These are phyloP conservation scores for Metellina segmentata DNA, from an alignment of 2,888 invertebrate species.

Conservation along the genomic window DNA sequence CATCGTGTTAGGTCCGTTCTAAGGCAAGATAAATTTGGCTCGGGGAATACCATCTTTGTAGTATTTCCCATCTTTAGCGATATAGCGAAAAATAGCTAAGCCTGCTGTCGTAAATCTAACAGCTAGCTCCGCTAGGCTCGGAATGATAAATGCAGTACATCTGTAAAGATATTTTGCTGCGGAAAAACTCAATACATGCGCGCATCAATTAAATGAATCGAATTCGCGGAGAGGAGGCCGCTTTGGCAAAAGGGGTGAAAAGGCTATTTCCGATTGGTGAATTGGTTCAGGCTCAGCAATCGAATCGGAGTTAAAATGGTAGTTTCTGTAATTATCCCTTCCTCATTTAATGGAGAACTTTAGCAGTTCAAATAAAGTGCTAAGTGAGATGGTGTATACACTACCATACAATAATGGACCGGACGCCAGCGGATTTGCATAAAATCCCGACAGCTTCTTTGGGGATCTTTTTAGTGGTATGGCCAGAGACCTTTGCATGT, in stretches of 20 bases:
- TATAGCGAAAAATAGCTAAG: constrained; percentile 35
- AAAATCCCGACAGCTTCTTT: no score
- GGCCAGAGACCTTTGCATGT: no score
- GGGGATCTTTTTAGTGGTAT: no score
- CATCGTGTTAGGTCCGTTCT: constrained; percentile 51
- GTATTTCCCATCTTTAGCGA: constrained; percentile 49
- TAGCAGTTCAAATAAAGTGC: no score
- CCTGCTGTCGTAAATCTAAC: constrained; percentile 33
- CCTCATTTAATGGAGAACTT: no score
- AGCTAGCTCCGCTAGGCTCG: neutral
- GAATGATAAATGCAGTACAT: constrained; percentile 15
- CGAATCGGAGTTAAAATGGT: no score
- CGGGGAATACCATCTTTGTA: constrained; percentile 46
- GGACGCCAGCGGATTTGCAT: no score
- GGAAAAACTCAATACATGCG: neutral
- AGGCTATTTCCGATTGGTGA: no score
- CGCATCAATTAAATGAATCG: constrained; percentile 48
- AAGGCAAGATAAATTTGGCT: constrained; percentile 45
- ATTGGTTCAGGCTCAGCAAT: no score
- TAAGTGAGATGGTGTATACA: no score
- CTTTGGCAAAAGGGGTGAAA: neutral
- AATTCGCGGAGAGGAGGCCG: constrained; percentile 16
- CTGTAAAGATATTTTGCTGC: neutral
- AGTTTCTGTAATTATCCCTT: no score
- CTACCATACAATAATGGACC: no score